phyloP scores from a whole-genome alignment of 2,797 vertebrate species.

The Zalophus californianus region DNA sequence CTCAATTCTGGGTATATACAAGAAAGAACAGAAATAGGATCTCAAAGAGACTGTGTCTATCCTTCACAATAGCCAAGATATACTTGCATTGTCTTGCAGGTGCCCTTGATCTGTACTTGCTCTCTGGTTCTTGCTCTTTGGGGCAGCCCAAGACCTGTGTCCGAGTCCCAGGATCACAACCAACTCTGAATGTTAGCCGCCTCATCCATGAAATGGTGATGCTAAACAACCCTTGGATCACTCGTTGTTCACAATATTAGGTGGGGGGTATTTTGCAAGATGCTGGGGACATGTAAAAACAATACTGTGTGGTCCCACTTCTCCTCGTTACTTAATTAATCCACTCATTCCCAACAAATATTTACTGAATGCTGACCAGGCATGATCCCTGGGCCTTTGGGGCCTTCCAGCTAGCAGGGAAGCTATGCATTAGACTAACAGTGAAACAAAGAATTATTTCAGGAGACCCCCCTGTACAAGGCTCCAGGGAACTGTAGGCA shows the following conservation, averaged over 20 bases:
- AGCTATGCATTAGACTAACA: not conserved
- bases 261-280: not conserved
- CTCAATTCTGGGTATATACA: not conserved
- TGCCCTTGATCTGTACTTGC: not conserved
- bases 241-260: not conserved
- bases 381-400: not conserved
- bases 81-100: not conserved
- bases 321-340: not conserved
- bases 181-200: not conserved
- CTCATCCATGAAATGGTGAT: not conserved
- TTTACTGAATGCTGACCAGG: conserved; percentile 12
- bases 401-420: not conserved
- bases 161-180: not conserved
- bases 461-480: not conserved
- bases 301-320: not conserved
- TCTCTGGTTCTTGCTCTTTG: not conserved
- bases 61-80: not conserved
- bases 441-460: not conserved
- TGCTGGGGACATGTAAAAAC: not conserved
- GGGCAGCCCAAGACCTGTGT: not conserved
- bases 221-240: not conserved
- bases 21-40: too few relatives aligned
- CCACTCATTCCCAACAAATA: conserved; percentile 10
- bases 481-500: not conserved
- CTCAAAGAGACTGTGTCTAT: not conserved